phyloP scores from a whole-genome alignment of 2,888 invertebrate species.

The Aporophyla lueneburgensis region DNA sequence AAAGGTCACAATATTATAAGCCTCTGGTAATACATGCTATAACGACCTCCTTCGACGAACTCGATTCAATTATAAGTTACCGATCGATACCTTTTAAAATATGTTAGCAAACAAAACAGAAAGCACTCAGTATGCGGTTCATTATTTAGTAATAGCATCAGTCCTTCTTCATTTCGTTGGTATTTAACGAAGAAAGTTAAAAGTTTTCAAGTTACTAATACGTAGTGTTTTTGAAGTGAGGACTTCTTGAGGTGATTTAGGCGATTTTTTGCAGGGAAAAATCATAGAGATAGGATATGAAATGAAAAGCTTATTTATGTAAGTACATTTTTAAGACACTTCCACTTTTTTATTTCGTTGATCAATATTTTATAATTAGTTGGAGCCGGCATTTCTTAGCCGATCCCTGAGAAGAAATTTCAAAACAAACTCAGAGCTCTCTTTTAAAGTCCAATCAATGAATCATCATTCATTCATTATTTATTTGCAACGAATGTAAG shows the following conservation, averaged over 20 bases:
- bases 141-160: slow-evolving; percentile 13
- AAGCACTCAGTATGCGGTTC: slow-evolving; percentile 36
- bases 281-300: not conserved
- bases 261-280: not conserved
- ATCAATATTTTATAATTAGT: too few relatives aligned
- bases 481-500: too few relatives aligned
- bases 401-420: too few relatives aligned
- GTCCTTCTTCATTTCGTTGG: not conserved
- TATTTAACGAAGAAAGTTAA: not conserved
- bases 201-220: not conserved
- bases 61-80: slow-evolving; percentile 28
- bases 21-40: slow-evolving; percentile 12
- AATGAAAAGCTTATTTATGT: too few relatives aligned
- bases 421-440: too few relatives aligned
- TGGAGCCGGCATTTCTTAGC: too few relatives aligned
- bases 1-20: slow-evolving; percentile 24
- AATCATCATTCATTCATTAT: too few relatives aligned
- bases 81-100: slow-evolving; percentile 48
- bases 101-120: slow-evolving; percentile 20
- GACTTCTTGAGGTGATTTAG: not conserved
- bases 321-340: too few relatives aligned
- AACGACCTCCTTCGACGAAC: slow-evolving; percentile 19
- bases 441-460: too few relatives aligned
- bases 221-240: too few relatives aligned
- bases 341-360: too few relatives aligned